Evolutionary conservation across 2,113 vertebrate genomes (phyloP).

Genomic region (Synchiropus splendidus): DNA sequence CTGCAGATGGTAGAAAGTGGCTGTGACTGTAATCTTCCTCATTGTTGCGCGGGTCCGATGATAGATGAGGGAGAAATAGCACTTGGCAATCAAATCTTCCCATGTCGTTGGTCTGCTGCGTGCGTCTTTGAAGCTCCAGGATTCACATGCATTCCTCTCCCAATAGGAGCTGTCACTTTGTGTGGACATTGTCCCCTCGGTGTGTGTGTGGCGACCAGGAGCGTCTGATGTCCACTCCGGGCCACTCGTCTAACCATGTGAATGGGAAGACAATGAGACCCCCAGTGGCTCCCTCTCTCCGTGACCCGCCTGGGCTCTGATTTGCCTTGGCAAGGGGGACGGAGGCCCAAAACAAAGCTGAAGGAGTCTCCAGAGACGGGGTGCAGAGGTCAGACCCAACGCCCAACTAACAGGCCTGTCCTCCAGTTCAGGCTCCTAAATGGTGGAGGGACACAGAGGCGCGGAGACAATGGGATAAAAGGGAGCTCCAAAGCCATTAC

Average conservation of each 20-base stretch:
- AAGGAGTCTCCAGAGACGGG: constrained; percentile 61
- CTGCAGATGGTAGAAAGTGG: constrained; percentile 16
- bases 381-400: constrained; percentile 59
- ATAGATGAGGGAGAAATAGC: constrained; percentile 37
- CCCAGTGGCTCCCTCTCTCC: constrained; percentile 68
- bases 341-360: constrained; percentile 66
- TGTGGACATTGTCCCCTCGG: constrained; percentile 66
- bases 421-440: constrained; percentile 65
- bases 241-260: constrained; percentile 79
- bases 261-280: constrained; percentile 70
- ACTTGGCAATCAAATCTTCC: constrained; percentile 56
- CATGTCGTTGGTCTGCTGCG: constrained; percentile 43
- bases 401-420: constrained; percentile 57
- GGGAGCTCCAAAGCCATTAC: constrained; percentile 74
- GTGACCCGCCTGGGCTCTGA: constrained; percentile 61
- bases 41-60: constrained; percentile 30
- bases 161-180: constrained; percentile 73
- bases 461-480: constrained; percentile 79
- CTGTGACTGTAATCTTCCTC: constrained; percentile 43
- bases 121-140: constrained; percentile 57
- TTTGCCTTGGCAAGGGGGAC: constrained; percentile 69
- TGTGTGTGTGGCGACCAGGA: constrained; percentile 58
- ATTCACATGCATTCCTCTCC: constrained; percentile 70
- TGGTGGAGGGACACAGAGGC: constrained; percentile 65
- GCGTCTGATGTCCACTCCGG: constrained; percentile 67